Percentiles rank a stretch among this genome's conserved stretches.
Evolutionary conservation across 1,140 invertebrate genomes (phyloP).

Genomic region (Protaetia brevitarsis): DNA sequence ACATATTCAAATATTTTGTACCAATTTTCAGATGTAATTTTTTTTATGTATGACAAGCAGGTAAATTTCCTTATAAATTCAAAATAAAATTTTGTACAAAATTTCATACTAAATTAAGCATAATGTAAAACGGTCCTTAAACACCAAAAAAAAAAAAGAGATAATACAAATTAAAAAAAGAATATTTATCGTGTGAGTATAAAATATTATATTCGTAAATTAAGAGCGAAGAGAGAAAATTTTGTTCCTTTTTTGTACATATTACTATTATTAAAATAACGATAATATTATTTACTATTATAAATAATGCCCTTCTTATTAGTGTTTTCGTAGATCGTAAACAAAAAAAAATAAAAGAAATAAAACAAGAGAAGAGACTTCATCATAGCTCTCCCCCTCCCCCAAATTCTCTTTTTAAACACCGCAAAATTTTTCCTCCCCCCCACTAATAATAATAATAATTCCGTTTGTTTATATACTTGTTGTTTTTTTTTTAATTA

Average conservation of each 20-base stretch:
- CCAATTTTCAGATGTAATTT: no score
- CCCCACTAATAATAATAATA: background rate
- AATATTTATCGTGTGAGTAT: conserved; percentile 39
- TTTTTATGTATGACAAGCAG: no score
- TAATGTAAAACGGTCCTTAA: no score
- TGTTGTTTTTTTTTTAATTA: conserved; percentile 28
- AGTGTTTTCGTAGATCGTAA: conserved; percentile 5
- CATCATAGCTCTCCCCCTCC: no score
- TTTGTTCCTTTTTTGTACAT: conserved; percentile 50
- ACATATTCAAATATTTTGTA: no score
- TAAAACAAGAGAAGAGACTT: no score
- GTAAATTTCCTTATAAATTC: no score
- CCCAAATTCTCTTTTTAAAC: conserved; percentile 6
- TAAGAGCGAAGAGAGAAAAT: conserved; percentile 39
- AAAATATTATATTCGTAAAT: conserved; percentile 23
- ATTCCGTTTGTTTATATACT: conserved; percentile 12
- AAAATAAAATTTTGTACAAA: no score
- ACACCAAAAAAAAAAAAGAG: conserved; percentile 48
- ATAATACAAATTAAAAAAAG: no score
- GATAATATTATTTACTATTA: background rate
- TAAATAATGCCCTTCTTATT: background rate
- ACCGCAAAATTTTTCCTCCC: conserved; percentile 9
- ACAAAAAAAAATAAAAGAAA: background rate
- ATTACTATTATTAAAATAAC: conserved; percentile 28
- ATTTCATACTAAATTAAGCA: no score